Percentiles rank a stretch among this genome's conserved stretches.
Evolutionary conservation across 2,888 invertebrate genomes (phyloP).

Genomic region (Imbricaverruca yamaguchii): DNA sequence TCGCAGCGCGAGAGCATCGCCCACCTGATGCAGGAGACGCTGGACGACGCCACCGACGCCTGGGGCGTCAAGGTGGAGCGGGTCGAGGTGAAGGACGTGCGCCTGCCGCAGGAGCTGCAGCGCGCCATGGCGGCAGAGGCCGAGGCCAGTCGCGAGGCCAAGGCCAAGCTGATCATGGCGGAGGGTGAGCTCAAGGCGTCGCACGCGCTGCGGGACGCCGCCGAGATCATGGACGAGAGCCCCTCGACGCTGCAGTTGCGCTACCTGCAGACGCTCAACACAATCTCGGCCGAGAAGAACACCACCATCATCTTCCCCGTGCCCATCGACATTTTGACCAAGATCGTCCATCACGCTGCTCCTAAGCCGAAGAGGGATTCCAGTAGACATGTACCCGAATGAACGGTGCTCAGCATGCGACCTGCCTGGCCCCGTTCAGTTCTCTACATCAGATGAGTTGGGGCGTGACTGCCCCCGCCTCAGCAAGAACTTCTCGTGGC

Average conservation of each 20-base stretch:
- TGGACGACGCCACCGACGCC: conserved; percentile 42
- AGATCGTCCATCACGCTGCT: too few relatives aligned
- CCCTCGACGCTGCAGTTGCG: conserved; percentile 55
- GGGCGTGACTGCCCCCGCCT: too few relatives aligned
- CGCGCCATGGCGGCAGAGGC: conserved; percentile 45
- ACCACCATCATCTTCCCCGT: conserved; percentile 90
- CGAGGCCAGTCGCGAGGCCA: conserved; percentile 45
- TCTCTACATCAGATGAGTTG: too few relatives aligned
- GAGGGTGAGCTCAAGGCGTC: conserved; percentile 48
- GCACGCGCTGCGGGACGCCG: conserved; percentile 49
- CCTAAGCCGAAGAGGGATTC: too few relatives aligned
- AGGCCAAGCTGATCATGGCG: conserved; percentile 48
- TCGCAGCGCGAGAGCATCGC: conserved; percentile 82
- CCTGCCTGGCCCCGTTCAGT: too few relatives aligned
- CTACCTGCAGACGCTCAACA: conserved; percentile 79
- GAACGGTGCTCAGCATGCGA: too few relatives aligned
- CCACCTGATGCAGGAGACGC: conserved; percentile 42
- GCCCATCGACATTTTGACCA: conserved; percentile 72
- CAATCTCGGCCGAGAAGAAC: conserved; percentile 88
- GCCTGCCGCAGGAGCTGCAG: conserved; percentile 32
- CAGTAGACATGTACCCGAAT: too few relatives aligned
- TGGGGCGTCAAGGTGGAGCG: conserved; percentile 45
- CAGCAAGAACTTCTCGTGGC: too few relatives aligned
- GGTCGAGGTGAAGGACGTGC: conserved; percentile 44
- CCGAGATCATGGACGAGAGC: conserved; percentile 46